Conservation (phyloP, 2,797 vertebrate genomes). For the Bryconaethiops microstoma region DNA sequence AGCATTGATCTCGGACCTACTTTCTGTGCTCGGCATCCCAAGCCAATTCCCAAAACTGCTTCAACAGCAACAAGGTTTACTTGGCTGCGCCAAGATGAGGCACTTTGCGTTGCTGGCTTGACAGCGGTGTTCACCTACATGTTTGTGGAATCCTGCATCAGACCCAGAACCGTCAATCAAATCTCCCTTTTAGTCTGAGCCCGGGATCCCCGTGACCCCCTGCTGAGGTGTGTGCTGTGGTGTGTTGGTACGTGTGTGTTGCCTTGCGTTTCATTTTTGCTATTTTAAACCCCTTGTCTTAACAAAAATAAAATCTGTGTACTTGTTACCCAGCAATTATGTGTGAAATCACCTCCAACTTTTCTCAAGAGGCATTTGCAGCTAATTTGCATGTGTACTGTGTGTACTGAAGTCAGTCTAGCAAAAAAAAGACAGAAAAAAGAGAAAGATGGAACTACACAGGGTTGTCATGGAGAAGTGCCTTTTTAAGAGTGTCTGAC, state of each 20-base stretch:
- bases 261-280: not conserved
- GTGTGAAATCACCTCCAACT: not conserved
- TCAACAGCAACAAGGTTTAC: not conserved
- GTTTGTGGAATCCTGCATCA: constrained; percentile 68
- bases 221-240: constrained; percentile 60
- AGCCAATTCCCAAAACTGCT: not conserved
- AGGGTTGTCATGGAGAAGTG: constrained; percentile 64
- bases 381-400: not conserved
- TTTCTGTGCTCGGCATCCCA: not conserved
- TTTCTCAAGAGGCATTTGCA: not conserved
- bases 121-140: constrained; percentile 32
- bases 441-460: not conserved
- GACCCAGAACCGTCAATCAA: constrained; percentile 72
- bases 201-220: not conserved
- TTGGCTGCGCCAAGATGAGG: constrained; percentile 15
- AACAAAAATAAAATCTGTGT: not conserved
- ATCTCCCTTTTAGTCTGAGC: constrained; percentile 53
- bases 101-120: constrained; percentile 11
- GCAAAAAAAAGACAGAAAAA: not conserved
- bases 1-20: not conserved
- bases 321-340: constrained; percentile 6
- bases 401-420: not conserved
- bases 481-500: constrained; percentile 51
- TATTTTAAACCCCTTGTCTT: not conserved
- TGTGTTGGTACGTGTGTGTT: constrained; percentile 6